Evolutionary conservation across 2,797 vertebrate species (phyloP).

Genomic region (Dicrostonyx torquatus): DNA sequence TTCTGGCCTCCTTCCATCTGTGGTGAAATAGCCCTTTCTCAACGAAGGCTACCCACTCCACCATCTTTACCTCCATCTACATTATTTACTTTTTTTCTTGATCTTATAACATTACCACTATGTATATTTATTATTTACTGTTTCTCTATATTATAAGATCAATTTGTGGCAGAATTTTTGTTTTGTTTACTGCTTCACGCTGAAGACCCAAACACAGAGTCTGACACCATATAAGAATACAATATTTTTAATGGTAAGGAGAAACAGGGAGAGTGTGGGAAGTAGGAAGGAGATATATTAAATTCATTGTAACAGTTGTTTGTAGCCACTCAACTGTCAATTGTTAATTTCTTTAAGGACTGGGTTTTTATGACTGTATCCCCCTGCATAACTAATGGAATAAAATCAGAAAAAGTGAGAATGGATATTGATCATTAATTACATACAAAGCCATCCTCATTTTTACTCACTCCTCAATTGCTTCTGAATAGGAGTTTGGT

Average conservation of each 20-base stretch:
- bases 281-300: background rate
- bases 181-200: background rate
- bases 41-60: accelerated
- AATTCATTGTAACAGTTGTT: background rate
- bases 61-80: background rate
- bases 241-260: constrained; percentile 19
- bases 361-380: background rate
- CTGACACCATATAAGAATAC: background rate
- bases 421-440: constrained; percentile 43
- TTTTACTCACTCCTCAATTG: constrained; percentile 40
- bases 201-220: background rate
- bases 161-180: background rate
- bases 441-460: constrained; percentile 42
- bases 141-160: background rate
- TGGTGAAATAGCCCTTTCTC: background rate
- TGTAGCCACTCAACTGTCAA: background rate
- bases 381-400: background rate
- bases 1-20: background rate
- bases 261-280: background rate
- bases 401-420: constrained; percentile 43
- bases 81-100: background rate
- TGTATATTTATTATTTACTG: background rate
- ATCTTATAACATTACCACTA: background rate
- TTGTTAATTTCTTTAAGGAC: constrained; percentile 48
- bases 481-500: constrained; percentile 12